A percentile compares a stretch with the other conserved stretches of the same genome.
These are phyloP conservation scores for Caenorhabditis macrosperma DNA, from an alignment of 2,888 invertebrate species.

Conservation along the genomic window DNA sequence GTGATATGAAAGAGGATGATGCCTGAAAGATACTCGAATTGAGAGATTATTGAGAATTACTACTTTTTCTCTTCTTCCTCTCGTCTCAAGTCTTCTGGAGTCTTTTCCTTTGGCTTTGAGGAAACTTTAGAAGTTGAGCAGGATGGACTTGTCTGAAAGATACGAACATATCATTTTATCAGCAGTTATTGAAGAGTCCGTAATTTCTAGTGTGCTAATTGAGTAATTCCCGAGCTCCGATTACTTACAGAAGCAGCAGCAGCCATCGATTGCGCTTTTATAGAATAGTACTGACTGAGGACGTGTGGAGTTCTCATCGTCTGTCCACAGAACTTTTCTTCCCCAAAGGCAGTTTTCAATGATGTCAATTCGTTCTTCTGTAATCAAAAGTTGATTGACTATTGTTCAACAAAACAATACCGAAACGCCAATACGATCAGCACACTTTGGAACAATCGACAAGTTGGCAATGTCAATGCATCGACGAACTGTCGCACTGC, in stretches of 20 bases:
- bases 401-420: not conserved
- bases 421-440: constrained; percentile 51
- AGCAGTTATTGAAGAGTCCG: too few species aligned
- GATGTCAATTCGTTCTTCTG: constrained; percentile 38
- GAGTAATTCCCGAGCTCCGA: too few species aligned
- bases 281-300: constrained; percentile 39
- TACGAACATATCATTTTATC: not conserved
- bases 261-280: constrained; percentile 9
- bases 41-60: not conserved
- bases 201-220: too few species aligned
- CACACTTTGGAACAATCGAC: constrained; percentile 49
- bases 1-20: constrained; percentile 24
- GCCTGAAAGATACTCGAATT: too few species aligned
- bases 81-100: not conserved
- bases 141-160: not conserved
- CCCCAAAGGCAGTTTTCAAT: constrained; percentile 31
- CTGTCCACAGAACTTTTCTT: constrained; percentile 45
- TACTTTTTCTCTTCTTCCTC: constrained; percentile 4
- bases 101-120: not conserved
- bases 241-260: not conserved
- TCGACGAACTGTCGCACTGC: constrained; percentile 56
- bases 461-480: constrained; percentile 51
- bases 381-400: not conserved
- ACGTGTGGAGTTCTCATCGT: constrained; percentile 48
- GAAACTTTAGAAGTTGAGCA: not conserved